These are phyloP conservation scores for Hyles lineata DNA, from an alignment of 2,888 invertebrate species.

Conservation along the genomic window DNA sequence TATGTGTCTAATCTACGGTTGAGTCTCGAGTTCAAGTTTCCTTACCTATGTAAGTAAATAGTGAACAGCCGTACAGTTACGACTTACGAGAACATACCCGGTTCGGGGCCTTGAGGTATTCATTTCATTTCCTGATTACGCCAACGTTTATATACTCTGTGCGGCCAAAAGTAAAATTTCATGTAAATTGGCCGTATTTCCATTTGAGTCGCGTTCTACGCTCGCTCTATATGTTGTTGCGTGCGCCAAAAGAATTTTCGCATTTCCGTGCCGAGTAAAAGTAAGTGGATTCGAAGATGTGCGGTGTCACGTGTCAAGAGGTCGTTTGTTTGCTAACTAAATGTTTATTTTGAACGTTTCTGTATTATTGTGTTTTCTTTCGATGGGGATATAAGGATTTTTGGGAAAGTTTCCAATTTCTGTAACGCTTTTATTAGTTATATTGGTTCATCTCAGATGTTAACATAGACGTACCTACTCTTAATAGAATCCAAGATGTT, in stretches of 20 bases:
- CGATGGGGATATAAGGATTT: constrained; percentile 26
- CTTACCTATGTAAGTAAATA: constrained; percentile 9
- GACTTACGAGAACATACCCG: background rate
- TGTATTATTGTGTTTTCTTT: constrained; percentile 40
- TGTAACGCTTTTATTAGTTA: constrained; percentile 5
- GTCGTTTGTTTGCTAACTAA: constrained; percentile 44
- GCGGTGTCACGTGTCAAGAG: constrained; percentile 47
- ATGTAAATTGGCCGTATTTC: constrained; percentile 11
- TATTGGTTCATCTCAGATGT: background rate
- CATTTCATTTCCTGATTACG: constrained; percentile 15
- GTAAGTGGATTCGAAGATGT: constrained; percentile 50
- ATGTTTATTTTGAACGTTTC: constrained; percentile 45
- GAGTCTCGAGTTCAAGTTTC: background rate
- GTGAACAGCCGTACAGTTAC: background rate
- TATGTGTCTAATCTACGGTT: background rate
- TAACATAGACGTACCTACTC: background rate
- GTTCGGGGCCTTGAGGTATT: background rate
- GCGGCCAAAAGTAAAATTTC: constrained; percentile 13
- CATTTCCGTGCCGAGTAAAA: constrained; percentile 41
- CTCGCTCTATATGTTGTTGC: background rate
- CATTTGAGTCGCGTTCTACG: constrained; percentile 1
- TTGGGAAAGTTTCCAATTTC: constrained; percentile 43
- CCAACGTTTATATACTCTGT: constrained; percentile 6
- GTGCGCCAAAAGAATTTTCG: constrained; percentile 30
- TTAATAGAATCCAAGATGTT: too few species aligned